Conservation (phyloP, 1,140 invertebrate species). For the Centruroides sculpturatus region DNA sequence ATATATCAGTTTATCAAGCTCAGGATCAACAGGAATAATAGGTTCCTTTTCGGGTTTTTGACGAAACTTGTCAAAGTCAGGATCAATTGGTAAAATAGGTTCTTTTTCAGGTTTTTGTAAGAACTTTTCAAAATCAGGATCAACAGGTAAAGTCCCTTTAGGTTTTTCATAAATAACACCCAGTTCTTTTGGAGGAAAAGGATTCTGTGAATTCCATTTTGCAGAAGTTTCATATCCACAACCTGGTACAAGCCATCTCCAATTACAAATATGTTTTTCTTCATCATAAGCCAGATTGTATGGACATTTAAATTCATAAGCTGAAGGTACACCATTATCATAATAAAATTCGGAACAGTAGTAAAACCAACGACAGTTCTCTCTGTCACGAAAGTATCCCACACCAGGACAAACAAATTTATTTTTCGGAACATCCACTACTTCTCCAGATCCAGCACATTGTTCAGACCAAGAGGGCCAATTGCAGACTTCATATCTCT, state of each 20-base stretch:
- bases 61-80: too few relatives aligned
- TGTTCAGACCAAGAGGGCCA: slow-evolving; percentile 50
- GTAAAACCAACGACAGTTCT: slow-evolving; percentile 74
- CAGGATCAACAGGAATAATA: too few relatives aligned
- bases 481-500: slow-evolving; percentile 48
- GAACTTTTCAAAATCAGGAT: too few relatives aligned
- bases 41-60: too few relatives aligned
- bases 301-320: slow-evolving; percentile 69
- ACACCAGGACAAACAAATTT: slow-evolving; percentile 33
- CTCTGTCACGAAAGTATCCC: slow-evolving; percentile 62
- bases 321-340: slow-evolving; percentile 42
- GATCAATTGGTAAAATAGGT: too few relatives aligned
- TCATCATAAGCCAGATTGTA: slow-evolving; percentile 65
- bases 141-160: too few relatives aligned
- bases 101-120: too few relatives aligned
- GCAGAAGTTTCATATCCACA: slow-evolving; percentile 35
- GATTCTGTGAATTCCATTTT: too few relatives aligned
- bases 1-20: too few relatives aligned
- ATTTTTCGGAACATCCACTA: slow-evolving; percentile 44
- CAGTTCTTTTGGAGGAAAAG: too few relatives aligned
- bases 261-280: slow-evolving; percentile 52
- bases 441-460: slow-evolving; percentile 36
- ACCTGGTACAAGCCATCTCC: slow-evolving; percentile 59
- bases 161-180: too few relatives aligned
- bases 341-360: slow-evolving; percentile 53